These are phyloP conservation scores for Tenthredo distinguenda DNA, from an alignment of 2,888 invertebrate species.

Conservation along the genomic window DNA sequence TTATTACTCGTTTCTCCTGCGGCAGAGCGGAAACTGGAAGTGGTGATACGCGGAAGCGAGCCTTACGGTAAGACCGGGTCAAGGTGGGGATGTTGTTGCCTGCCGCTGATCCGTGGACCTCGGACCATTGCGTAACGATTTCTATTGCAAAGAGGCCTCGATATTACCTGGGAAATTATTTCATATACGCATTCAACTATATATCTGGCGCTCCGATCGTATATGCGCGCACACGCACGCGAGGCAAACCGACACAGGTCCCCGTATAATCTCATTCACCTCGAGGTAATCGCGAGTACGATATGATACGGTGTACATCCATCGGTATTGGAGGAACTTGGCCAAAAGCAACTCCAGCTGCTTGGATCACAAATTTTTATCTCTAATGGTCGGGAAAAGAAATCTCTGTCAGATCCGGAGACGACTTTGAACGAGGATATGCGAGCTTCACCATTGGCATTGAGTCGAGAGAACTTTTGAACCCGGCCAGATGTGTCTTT, in stretches of 20 bases:
- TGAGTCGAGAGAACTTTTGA: neutral
- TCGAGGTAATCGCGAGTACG: neutral
- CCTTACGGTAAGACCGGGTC: constrained; percentile 36
- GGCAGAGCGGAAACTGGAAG: constrained; percentile 26
- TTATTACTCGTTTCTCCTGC: neutral
- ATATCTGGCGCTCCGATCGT: neutral
- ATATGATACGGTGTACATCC: no score
- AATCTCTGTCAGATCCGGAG: neutral
- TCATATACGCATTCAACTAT: neutral
- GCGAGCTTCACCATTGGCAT: neutral
- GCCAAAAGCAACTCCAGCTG: neutral
- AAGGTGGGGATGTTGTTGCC: constrained; percentile 40
- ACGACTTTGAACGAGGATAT: neutral
- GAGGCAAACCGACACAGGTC: no score
- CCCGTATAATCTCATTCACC: neutral
- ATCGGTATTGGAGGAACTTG: no score
- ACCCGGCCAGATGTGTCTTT: neutral
- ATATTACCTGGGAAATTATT: neutral
- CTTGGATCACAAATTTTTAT: neutral
- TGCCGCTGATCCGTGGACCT: neutral
- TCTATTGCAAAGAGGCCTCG: neutral
- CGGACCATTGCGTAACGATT: constrained; percentile 6
- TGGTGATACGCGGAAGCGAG: constrained; percentile 27
- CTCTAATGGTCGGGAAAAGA: no score
- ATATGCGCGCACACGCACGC: no score